Base-by-base conservation (phyloP, 2,797 vertebrate species). In the Bradypodion pumilum region DNA sequence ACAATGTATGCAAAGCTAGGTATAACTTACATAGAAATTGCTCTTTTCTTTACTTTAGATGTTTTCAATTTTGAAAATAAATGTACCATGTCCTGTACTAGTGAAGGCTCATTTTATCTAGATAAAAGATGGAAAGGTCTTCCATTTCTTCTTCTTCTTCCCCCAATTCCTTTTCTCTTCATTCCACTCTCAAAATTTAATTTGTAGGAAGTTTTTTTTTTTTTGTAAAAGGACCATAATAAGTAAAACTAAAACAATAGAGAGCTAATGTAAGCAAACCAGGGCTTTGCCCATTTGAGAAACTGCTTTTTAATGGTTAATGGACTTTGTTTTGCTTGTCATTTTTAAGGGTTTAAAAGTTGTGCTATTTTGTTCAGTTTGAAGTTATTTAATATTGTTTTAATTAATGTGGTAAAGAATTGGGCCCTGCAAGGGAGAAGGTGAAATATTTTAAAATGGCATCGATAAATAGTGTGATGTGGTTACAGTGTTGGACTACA, bases 31-130 rank as follows among this genome's bases (percentile, higher is more conserved):
- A 35, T 25, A 70, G 78, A 40, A 68, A 78, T 32, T 16, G 15
- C 15, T 23, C 40, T n/a, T 78, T 78, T 74, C 80, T 63, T 70
- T 81, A 85, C 63, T 62, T 81, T 70, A 74, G 74, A 65, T 65
- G 59, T 16, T 66, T 74, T 85, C 66, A 79, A 74, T 85, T 70
- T 81, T 75, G 68, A 85, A 81, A 83, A 77, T 69, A 83, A 77
- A 68, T 56, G 60, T 23, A 35, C 37, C 37, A 42, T 42, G 16
- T 25, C 32, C 44, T 52, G 66, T 25, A 32, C 46, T 40, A 40
- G 37, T 56, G 21, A 66, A 85, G 74, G 59, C 29, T 59, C 10
- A 56, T 76, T 83, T 65, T 76, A 37, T 35, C 10, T 42, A 59
- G 46, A 66, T 35, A 78, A 73, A 63, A 76, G 27, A n/a, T 49